phyloP scores from a whole-genome alignment of 2,797 vertebrate species.

The Etheostoma perlongum region DNA sequence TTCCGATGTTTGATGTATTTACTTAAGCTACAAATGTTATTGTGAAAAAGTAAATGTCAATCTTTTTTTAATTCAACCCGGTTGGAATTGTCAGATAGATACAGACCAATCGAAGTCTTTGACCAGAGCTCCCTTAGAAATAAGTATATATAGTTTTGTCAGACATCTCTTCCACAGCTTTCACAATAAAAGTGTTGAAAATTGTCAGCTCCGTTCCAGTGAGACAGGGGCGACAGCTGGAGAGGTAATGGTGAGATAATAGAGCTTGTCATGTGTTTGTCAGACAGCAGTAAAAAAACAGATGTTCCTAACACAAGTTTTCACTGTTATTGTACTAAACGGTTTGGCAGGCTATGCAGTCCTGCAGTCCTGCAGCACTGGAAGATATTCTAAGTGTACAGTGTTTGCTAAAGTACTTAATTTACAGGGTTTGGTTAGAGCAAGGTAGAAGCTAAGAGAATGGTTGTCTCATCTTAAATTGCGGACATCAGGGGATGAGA shows the following conservation, averaged over 20 bases:
- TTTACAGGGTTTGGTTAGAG: constrained; percentile 12
- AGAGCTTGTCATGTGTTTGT: constrained; percentile 73
- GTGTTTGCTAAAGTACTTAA: neutral
- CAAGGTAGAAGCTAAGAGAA: neutral
- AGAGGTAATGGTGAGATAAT: constrained; percentile 76
- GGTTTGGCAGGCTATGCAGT: constrained; percentile 37
- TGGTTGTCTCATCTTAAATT: neutral
- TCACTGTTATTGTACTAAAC: constrained; percentile 55
- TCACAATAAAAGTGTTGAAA: constrained; percentile 56
- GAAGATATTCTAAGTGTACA: neutral
- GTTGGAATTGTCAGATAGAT: constrained; percentile 12
- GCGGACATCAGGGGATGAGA: neutral
- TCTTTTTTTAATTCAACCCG: neutral
- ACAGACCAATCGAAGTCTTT: neutral
- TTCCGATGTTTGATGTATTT: neutral
- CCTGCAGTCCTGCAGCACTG: constrained; percentile 30
- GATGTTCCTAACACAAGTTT: constrained; percentile 62
- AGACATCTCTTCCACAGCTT: constrained; percentile 44
- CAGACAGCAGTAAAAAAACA: constrained; percentile 64
- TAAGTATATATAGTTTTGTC: constrained; percentile 27
- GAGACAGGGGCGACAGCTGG: constrained; percentile 67
- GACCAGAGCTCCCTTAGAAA: constrained; percentile 24
- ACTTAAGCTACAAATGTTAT: neutral
- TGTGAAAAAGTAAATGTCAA: neutral
- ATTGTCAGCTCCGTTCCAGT: constrained; percentile 49